These are phyloP conservation scores for Dolichotis patagonum DNA, from an alignment of 2,113 vertebrate species.

Conservation along the genomic window DNA sequence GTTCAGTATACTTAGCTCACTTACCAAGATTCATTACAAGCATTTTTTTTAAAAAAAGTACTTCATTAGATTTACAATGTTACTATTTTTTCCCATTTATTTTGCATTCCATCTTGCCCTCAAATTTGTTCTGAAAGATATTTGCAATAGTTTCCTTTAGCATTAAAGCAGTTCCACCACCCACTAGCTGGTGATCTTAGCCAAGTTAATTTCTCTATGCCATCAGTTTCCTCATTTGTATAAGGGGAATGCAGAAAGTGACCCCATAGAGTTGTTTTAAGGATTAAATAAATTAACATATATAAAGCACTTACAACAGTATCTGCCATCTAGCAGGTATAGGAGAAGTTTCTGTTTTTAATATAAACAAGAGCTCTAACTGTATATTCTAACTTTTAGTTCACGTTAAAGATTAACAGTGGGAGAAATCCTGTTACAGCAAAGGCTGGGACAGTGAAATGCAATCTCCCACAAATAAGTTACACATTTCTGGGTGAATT, in stretches of 20 bases:
- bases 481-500: not conserved
- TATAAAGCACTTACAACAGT: not conserved
- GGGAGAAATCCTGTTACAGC: not conserved
- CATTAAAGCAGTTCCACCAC: not conserved
- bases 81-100: not conserved
- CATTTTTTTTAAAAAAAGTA: not conserved
- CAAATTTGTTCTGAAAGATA: not conserved
- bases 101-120: not conserved
- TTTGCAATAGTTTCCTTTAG: not conserved
- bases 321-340: not conserved
- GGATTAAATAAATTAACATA: not conserved
- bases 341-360: not conserved
- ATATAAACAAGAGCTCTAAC: not conserved
- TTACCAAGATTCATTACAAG: not conserved
- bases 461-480: not conserved
- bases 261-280: not conserved
- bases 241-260: not conserved
- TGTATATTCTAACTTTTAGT: constrained; percentile 23
- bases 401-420: constrained; percentile 25
- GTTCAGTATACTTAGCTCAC: not conserved
- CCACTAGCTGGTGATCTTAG: not conserved
- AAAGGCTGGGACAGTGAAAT: not conserved
- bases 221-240: constrained; percentile 5
- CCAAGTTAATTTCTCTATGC: not conserved
- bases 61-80: not conserved